Percentiles rank a stretch among this genome's conserved stretches.
phyloP scores from a whole-genome alignment of 2,888 invertebrate species.

The Drosophila kambysellisi region DNA sequence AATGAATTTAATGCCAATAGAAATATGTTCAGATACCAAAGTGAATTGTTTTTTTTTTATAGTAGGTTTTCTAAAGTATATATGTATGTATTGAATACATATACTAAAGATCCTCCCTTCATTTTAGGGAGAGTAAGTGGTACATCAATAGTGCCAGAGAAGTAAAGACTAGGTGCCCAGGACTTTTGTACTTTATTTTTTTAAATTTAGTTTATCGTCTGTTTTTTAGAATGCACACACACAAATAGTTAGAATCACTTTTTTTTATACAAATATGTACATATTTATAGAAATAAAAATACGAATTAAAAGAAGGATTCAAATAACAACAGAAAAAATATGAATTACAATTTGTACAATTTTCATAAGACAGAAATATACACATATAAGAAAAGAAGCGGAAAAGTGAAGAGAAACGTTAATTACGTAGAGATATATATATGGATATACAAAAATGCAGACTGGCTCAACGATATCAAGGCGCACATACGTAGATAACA shows the following conservation, averaged over 20 bases:
- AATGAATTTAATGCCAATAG: conserved; percentile 19
- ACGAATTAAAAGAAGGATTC: conserved; percentile 28
- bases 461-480: conserved; percentile 72
- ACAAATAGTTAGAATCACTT: conserved; percentile 50
- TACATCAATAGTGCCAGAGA: conserved; percentile 48
- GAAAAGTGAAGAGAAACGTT: conserved; percentile 39
- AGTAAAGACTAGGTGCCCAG: conserved; percentile 53
- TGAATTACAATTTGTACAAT: conserved; percentile 50
- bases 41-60: background rate
- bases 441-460: conserved; percentile 68
- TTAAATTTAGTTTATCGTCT: conserved; percentile 25
- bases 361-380: conserved; percentile 52
- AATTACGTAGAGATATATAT: conserved; percentile 35
- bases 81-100: conserved; percentile 13
- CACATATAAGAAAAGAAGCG: conserved; percentile 58
- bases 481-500: conserved; percentile 68
- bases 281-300: conserved; percentile 47
- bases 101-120: conserved; percentile 13
- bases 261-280: conserved; percentile 41
- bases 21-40: conserved; percentile 14
- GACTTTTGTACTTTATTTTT: conserved; percentile 10
- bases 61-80: conserved; percentile 9
- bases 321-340: conserved; percentile 35
- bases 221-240: conserved; percentile 51
- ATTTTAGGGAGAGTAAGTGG: conserved; percentile 27